phyloP scores from a whole-genome alignment of 2,888 invertebrate species.

The Hydropsyche betteni region DNA sequence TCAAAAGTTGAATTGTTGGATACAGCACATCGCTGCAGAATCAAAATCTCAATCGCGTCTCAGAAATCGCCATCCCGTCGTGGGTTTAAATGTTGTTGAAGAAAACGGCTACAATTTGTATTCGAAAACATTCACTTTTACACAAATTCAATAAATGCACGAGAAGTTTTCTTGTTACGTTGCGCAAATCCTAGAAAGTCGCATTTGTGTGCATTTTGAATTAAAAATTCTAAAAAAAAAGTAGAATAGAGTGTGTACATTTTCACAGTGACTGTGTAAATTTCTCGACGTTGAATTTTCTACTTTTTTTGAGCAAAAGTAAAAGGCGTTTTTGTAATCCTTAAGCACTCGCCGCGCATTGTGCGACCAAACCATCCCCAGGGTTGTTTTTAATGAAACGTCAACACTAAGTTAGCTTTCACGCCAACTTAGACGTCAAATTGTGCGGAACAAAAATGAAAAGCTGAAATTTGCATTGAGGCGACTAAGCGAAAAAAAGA shows the following conservation, averaged over 20 bases:
- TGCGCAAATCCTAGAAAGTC: too few species aligned
- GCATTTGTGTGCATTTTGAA: too few species aligned
- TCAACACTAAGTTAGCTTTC: constrained; percentile 32
- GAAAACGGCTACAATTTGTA: too few species aligned
- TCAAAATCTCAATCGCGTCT: background rate
- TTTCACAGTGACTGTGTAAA: too few species aligned
- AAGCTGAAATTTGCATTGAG: background rate
- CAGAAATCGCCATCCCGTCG: too few species aligned
- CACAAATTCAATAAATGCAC: too few species aligned
- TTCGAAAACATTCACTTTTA: too few species aligned
- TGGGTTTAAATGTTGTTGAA: too few species aligned
- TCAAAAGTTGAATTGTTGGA: background rate
- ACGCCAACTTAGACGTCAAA: constrained; percentile 26
- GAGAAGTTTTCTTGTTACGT: too few species aligned
- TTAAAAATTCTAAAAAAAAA: too few species aligned
- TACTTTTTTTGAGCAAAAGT: constrained; percentile 16
- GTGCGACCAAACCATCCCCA: constrained; percentile 15
- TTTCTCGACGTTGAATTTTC: background rate
- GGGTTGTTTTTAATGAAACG: constrained; percentile 33
- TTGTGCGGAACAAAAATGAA: constrained; percentile 8
- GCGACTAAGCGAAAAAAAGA: background rate
- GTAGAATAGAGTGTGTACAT: too few species aligned
- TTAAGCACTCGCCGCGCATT: constrained; percentile 25
- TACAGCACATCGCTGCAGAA: background rate
- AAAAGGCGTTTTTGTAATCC: constrained; percentile 11